These are phyloP conservation scores for Coleophora deauratella DNA, from an alignment of 2,888 invertebrate species.

Conservation along the genomic window DNA sequence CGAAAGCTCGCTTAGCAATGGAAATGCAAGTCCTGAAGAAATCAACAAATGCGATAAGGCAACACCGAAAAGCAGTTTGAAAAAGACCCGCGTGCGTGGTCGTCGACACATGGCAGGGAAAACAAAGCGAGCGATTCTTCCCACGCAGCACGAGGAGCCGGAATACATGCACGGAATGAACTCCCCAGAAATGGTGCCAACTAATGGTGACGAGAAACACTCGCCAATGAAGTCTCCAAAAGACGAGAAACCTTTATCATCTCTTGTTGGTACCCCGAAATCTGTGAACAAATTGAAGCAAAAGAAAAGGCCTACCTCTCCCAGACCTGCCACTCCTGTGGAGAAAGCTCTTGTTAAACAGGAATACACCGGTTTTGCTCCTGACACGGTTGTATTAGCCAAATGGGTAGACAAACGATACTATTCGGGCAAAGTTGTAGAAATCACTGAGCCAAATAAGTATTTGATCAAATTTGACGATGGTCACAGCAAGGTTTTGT, in stretches of 20 bases:
- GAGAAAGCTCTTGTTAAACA: slow-evolving; percentile 44
- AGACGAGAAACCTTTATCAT: slow-evolving; percentile 50
- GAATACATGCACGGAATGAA: slow-evolving; percentile 62
- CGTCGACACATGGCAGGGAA: slow-evolving; percentile 56
- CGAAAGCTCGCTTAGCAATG: slow-evolving; percentile 43
- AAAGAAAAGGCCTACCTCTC: slow-evolving; percentile 55
- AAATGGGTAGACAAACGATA: slow-evolving; percentile 81
- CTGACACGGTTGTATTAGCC: slow-evolving; percentile 73
- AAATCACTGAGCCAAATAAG: slow-evolving; percentile 72
- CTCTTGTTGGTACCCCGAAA: slow-evolving; percentile 55
- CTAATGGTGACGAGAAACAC: slow-evolving; percentile 46
- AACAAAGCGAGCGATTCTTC: slow-evolving; percentile 57
- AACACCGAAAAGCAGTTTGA: slow-evolving; percentile 71
- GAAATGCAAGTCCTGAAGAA: slow-evolving; percentile 60
- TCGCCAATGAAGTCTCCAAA: slow-evolving; percentile 49
- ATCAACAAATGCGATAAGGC: slow-evolving; percentile 50
- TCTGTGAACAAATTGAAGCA: slow-evolving; percentile 58
- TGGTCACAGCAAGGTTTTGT: slow-evolving; percentile 71
- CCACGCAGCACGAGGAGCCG: slow-evolving; percentile 58
- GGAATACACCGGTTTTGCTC: slow-evolving; percentile 52
- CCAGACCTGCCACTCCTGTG: slow-evolving; percentile 58
- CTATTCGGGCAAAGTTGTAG: slow-evolving; percentile 76
- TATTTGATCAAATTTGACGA: slow-evolving; percentile 78
- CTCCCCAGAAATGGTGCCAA: slow-evolving; percentile 66
- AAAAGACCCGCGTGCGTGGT: slow-evolving; percentile 58